phyloP scores from a whole-genome alignment of 2,888 invertebrate genomes.

The Cyclophora albipunctata region DNA sequence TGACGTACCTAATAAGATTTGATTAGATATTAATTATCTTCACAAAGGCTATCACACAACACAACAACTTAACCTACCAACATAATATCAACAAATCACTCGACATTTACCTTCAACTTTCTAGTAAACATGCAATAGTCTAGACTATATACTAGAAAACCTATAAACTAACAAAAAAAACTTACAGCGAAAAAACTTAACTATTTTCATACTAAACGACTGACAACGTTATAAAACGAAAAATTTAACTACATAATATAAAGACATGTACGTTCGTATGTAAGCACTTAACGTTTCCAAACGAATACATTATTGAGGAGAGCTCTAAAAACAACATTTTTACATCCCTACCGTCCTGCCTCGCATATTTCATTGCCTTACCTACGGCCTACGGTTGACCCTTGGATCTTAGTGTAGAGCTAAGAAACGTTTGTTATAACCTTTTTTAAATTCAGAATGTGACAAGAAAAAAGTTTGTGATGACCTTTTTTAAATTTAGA shows the following conservation, averaged over 20 bases:
- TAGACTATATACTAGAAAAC: too few relatives aligned
- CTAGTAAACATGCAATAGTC: too few relatives aligned
- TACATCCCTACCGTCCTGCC: conserved; percentile 60
- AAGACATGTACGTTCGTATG: conserved; percentile 35
- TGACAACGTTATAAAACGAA: too few relatives aligned
- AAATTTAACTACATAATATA: background rate
- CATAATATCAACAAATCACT: too few relatives aligned
- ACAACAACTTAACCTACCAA: too few relatives aligned
- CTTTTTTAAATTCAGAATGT: conserved; percentile 9
- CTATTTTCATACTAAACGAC: too few relatives aligned
- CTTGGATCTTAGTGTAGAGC: conserved; percentile 45
- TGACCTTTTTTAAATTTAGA: conserved; percentile 8
- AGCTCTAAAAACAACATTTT: conserved; percentile 71
- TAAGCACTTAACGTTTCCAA: conserved; percentile 61
- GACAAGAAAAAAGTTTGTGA: background rate
- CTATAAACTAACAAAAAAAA: too few relatives aligned
- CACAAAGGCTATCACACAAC: too few relatives aligned
- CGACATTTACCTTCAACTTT: too few relatives aligned
- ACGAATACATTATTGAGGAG: conserved; percentile 66
- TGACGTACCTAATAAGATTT: too few relatives aligned
- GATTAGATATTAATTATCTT: too few relatives aligned
- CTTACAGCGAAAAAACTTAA: too few relatives aligned
- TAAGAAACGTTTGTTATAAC: conserved; percentile 18
- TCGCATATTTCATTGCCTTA: conserved; percentile 68
- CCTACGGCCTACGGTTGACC: conserved; percentile 57